phyloP scores from a whole-genome alignment of 2,888 invertebrate genomes.

The Ernsta delagoae region DNA sequence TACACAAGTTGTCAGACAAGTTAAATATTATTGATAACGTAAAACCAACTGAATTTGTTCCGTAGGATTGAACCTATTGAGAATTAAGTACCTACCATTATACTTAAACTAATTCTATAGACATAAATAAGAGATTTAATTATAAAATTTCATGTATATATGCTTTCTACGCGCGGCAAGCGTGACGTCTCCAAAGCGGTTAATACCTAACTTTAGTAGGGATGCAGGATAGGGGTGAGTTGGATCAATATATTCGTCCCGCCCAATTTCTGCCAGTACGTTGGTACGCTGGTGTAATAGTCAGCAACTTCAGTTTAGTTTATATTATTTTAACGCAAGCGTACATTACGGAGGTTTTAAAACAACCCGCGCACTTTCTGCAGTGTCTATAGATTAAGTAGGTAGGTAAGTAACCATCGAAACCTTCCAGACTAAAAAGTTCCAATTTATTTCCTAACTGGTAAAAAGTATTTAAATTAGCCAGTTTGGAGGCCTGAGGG shows the following conservation, averaged over 20 bases:
- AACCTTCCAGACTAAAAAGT: no score
- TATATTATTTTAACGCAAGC: conserved; percentile 20
- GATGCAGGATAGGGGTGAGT: conserved; percentile 19
- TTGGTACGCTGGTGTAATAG: conserved; percentile 3
- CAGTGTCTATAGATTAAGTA: no score
- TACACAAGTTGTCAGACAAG: no score
- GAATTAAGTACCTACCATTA: conserved; percentile 23
- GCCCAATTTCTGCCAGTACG: conserved; percentile 38
- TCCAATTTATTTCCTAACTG: no score
- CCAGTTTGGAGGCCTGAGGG: no score
- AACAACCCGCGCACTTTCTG: not conserved
- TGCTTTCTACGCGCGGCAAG: not conserved
- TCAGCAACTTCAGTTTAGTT: conserved; percentile 15
- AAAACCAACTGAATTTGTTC: no score
- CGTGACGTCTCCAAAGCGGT: not conserved
- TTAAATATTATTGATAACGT: no score
- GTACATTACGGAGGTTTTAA: not conserved
- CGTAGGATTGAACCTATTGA: not conserved
- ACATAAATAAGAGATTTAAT: not conserved
- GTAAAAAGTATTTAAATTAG: no score
- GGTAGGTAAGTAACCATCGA: not conserved
- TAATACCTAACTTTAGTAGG: not conserved
- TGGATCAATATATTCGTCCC: conserved; percentile 40
- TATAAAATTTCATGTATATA: not conserved
- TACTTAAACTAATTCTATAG: not conserved